These are phyloP conservation scores for Leptinotarsa texana DNA, from an alignment of 1,140 invertebrate species.

Conservation along the genomic window DNA sequence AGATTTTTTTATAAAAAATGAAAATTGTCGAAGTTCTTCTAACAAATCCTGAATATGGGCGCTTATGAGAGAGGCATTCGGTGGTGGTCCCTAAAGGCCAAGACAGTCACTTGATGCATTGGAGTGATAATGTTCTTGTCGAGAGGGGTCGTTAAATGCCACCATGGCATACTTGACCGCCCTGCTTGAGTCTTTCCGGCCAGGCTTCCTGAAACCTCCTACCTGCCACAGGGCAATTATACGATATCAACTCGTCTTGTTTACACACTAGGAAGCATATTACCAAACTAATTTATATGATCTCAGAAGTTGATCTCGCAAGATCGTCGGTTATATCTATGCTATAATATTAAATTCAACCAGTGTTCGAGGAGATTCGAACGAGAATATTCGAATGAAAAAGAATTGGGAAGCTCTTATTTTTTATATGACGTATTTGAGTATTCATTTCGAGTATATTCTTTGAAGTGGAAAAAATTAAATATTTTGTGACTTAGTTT, in stretches of 20 bases:
- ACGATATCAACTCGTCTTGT: neutral
- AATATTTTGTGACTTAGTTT: too few relatives aligned
- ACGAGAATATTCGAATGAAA: neutral
- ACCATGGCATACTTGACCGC: conserved; percentile 18
- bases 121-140: conserved; percentile 21
- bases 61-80: conserved; percentile 1
- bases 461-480: too few relatives aligned
- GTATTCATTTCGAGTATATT: too few relatives aligned
- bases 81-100: conserved; percentile 1
- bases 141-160: conserved; percentile 12
- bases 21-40: too few relatives aligned
- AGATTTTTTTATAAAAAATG: too few relatives aligned
- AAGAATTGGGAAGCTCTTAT: too few relatives aligned
- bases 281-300: neutral
- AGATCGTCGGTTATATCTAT: neutral
- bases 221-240: neutral
- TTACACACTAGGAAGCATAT: neutral
- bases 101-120: conserved; percentile 11
- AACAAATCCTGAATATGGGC: too few relatives aligned
- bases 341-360: neutral
- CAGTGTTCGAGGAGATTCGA: neutral
- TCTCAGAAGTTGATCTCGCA: neutral
- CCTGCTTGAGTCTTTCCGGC: conserved; percentile 16
- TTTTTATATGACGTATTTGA: too few relatives aligned
- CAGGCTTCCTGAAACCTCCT: conserved; percentile 13